These are phyloP conservation scores for Cecidostiba fungosa DNA, from an alignment of 2,888 invertebrate species.

Conservation along the genomic window DNA sequence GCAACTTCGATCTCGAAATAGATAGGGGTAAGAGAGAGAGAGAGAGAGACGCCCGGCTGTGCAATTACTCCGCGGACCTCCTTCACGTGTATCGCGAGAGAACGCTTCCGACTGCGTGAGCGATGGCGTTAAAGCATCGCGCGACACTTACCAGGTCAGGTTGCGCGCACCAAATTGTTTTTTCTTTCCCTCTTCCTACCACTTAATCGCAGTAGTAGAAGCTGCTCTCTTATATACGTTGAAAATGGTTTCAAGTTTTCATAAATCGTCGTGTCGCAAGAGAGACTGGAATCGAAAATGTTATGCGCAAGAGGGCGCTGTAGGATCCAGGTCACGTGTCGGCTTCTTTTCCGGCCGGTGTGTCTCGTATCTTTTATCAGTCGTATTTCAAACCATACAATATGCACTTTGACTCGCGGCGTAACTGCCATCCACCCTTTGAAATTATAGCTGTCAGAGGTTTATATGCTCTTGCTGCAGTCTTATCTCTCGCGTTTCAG, in stretches of 20 bases:
- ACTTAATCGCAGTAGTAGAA: background rate
- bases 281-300: background rate
- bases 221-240: background rate
- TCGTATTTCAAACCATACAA: constrained; percentile 60
- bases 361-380: constrained; percentile 53
- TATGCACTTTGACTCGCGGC: constrained; percentile 60
- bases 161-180: constrained; percentile 18
- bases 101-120: constrained; percentile 39
- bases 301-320: background rate
- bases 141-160: constrained; percentile 15
- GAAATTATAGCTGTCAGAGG: constrained; percentile 55
- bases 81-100: constrained; percentile 27
- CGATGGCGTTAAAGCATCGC: constrained; percentile 42
- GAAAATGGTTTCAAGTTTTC: background rate
- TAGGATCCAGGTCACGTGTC: constrained; percentile 36
- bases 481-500: constrained; percentile 39
- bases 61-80: constrained; percentile 48
- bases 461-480: constrained; percentile 25
- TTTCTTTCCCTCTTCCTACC: too few relatives aligned
- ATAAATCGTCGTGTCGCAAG: background rate
- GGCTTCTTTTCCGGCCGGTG: background rate
- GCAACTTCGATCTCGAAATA: constrained; percentile 45
- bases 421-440: constrained; percentile 43
- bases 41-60: constrained; percentile 24
- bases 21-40: constrained; percentile 18